A percentile compares a stretch with the other conserved stretches of the same genome.
phyloP scores from a whole-genome alignment of 2,888 invertebrate species.

The Euplexia lucipara region DNA sequence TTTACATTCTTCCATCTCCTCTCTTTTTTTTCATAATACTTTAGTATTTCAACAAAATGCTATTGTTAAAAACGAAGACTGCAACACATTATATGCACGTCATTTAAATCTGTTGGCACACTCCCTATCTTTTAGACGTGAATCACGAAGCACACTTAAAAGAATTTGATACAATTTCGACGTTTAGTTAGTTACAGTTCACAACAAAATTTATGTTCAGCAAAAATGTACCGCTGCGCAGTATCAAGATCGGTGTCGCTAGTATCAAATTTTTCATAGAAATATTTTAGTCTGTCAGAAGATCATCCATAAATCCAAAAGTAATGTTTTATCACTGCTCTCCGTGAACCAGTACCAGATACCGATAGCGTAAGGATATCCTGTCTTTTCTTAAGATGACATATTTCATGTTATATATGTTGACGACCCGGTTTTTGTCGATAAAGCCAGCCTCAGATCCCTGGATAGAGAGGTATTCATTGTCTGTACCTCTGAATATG shows the following conservation, averaged over 20 bases:
- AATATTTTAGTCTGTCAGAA: slow-evolving; percentile 44
- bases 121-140: neutral
- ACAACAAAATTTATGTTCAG: slow-evolving; percentile 6
- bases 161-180: slow-evolving; percentile 24
- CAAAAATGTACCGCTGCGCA: slow-evolving; percentile 4
- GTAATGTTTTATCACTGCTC: slow-evolving; percentile 48
- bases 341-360: slow-evolving; percentile 49
- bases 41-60: too few species aligned
- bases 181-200: neutral
- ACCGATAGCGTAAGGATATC: slow-evolving; percentile 54
- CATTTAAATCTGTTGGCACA: slow-evolving; percentile 21
- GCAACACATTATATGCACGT: neutral
- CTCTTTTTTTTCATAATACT: too few species aligned
- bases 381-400: slow-evolving; percentile 49
- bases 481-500: slow-evolving; percentile 28
- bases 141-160: slow-evolving; percentile 11
- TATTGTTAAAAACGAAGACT: neutral
- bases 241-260: slow-evolving; percentile 26
- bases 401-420: slow-evolving; percentile 57
- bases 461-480: slow-evolving; percentile 16
- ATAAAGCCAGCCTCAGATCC: slow-evolving; percentile 34
- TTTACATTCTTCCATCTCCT: too few species aligned
- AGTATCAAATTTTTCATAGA: slow-evolving; percentile 22
- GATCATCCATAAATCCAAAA: slow-evolving; percentile 53
- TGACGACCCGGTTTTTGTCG: slow-evolving; percentile 39